Conservation (phyloP, 2,113 vertebrate species). For the Pterocles gutturalis region DNA sequence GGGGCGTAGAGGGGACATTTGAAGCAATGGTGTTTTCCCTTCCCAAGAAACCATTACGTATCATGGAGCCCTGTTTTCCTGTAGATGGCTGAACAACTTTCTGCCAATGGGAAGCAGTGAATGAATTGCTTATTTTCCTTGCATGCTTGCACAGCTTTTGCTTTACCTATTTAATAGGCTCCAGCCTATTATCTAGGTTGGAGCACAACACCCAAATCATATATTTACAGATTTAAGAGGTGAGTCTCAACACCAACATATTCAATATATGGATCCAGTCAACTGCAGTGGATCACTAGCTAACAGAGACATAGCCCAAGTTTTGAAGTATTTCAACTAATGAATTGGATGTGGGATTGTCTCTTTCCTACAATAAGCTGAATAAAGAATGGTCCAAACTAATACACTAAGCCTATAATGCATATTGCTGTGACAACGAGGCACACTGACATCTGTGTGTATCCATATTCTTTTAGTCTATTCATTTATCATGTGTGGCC, state of each 20-base stretch:
- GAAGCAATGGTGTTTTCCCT: not conserved
- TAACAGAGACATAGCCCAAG: not conserved
- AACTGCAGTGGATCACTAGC: not conserved
- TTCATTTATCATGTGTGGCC: not conserved
- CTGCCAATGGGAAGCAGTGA: no score
- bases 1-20: rapidly evolving
- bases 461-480: not conserved
- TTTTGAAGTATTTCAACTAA: not conserved
- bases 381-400: not conserved
- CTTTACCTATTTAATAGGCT: not conserved
- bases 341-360: not conserved
- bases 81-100: not conserved
- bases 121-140: no score
- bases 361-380: not conserved
- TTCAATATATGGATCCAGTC: not conserved
- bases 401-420: not conserved
- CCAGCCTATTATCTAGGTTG: not conserved
- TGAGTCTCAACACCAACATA: not conserved
- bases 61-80: not conserved
- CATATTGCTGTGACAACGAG: not conserved
- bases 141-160: rapidly evolving
- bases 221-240: not conserved
- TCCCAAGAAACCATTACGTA: rapidly evolving
- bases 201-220: not conserved
- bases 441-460: rapidly evolving